A percentile compares a stretch with the other conserved stretches of the same genome.
phyloP scores from a whole-genome alignment of 1,140 invertebrate genomes.

The Heliconius hewitsoni region DNA sequence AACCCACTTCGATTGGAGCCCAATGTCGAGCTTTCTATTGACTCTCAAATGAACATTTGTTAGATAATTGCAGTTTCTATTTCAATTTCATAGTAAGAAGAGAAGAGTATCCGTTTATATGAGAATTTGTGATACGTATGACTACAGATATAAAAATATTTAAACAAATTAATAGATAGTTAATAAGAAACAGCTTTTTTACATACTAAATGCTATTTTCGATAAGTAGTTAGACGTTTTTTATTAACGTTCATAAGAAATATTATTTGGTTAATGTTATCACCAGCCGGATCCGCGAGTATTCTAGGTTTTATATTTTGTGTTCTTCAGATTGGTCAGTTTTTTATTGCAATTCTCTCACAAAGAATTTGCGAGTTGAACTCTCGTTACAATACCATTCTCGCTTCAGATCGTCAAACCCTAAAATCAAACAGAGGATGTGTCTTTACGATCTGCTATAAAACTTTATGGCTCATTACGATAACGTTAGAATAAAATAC shows the following conservation, averaged over 20 bases:
- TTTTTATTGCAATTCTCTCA: background rate
- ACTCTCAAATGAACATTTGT: conserved; percentile 24
- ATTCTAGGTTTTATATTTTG: background rate
- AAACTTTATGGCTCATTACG: conserved; percentile 65
- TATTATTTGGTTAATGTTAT: background rate
- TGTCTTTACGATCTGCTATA: conserved; percentile 60
- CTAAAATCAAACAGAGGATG: conserved; percentile 49
- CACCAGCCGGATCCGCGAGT: background rate
- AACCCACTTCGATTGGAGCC: conserved; percentile 68
- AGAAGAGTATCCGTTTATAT: background rate
- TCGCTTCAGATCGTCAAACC: conserved; percentile 44
- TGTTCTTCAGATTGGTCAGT: background rate
- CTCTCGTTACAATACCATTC: conserved; percentile 32
- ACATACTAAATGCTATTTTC: background rate
- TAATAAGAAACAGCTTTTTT: background rate
- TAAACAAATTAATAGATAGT: background rate
- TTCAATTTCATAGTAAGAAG: background rate
- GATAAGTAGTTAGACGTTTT: background rate
- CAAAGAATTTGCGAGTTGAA: background rate
- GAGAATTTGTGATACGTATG: background rate
- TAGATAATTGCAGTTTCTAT: background rate
- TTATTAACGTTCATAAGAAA: background rate
- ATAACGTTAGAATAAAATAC: conserved; percentile 63
- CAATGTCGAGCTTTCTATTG: conserved; percentile 74
- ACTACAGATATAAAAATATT: background rate